Evolutionary conservation across 2,113 vertebrate genomes (phyloP), one percentile per base, ranked within the genome.

Genomic region (Pelusios castaneus): DNA sequence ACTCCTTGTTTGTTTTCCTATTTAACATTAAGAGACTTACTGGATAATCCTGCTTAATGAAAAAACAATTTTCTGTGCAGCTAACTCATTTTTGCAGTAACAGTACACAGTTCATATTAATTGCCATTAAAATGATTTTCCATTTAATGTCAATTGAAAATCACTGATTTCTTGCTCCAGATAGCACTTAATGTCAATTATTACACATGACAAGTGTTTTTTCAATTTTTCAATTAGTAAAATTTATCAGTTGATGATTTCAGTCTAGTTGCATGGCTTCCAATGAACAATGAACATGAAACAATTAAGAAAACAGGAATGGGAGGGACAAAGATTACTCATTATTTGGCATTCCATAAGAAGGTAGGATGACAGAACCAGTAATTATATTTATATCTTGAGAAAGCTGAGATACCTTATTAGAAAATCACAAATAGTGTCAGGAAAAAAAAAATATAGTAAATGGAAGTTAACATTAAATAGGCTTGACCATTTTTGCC

Each of bases 191-290:
- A 47, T 43, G 27, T 51, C 76, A 95, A 85, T 88, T 94, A 91
- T 34, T 82, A 89, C 6, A 83, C 0, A 10, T 49, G 55, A 92
- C 41, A 79, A 4, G 38, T 7, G 21, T 24, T 76, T 51, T 79
- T 94, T 92, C 94, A 93, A 55, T 70, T 78, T 90, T 95, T 82
- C 84, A 88, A 16, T 91, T 93, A 95, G 96, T 82, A 84, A 45
- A 0, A 60, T 8, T 29, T 34, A 79, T 27, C 56, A 25, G 89
- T 82, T 91, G 0, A 34, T 5, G 0, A 34, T 5, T 94, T 63
- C 2, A 2, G 24, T 76, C 2, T 87, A 77, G 13, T 31, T 73
- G 3, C 47, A 94, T 34, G 2, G 19, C 31, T 80, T 85, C 73
- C 52, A n/a, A 25, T n/a, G 41, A 84, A 84, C 4, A 10, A 60